Percentiles rank a stretch among this genome's conserved stretches.
These are phyloP conservation scores for Rhamnusium bicolor DNA, from an alignment of 2,888 invertebrate genomes.

Conservation along the genomic window DNA sequence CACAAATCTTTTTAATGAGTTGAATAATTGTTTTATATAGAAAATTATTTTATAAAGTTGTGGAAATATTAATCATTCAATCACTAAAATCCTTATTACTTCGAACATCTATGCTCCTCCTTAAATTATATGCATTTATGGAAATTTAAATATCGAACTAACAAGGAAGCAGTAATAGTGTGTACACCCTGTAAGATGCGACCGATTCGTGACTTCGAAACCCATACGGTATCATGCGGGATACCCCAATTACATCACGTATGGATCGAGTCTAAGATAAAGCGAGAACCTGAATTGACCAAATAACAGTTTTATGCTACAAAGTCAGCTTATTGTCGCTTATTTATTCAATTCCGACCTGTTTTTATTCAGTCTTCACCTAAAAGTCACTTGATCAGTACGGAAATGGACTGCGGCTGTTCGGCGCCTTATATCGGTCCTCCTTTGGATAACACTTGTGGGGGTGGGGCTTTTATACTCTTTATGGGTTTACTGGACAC, in stretches of 20 bases:
- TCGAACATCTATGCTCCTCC: too few relatives aligned
- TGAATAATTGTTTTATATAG: too few relatives aligned
- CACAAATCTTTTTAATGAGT: too few relatives aligned
- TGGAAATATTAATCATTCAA: too few relatives aligned
- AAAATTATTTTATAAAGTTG: too few relatives aligned
- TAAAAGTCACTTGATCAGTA: conserved; percentile 24
- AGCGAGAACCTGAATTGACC: conserved; percentile 33
- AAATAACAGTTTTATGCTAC: conserved; percentile 43
- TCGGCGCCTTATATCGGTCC: conserved; percentile 73
- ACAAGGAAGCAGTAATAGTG: too few relatives aligned
- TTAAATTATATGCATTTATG: too few relatives aligned
- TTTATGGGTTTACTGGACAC: conserved; percentile 80
- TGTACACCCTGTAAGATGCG: neutral
- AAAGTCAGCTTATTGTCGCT: neutral
- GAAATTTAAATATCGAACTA: too few relatives aligned
- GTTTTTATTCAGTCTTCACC: conserved; percentile 39
- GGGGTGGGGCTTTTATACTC: conserved; percentile 75
- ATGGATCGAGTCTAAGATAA: conserved; percentile 8
- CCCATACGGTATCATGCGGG: conserved; percentile 26
- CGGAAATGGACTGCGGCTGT: conserved; percentile 73
- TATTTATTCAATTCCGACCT: conserved; percentile 29
- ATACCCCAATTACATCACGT: conserved; percentile 42
- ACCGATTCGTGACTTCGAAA: neutral
- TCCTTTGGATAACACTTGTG: conserved; percentile 74
- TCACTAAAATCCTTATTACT: too few relatives aligned